phyloP scores from a whole-genome alignment of 2,888 invertebrate genomes.

The Eristalinus sepulchralis region DNA sequence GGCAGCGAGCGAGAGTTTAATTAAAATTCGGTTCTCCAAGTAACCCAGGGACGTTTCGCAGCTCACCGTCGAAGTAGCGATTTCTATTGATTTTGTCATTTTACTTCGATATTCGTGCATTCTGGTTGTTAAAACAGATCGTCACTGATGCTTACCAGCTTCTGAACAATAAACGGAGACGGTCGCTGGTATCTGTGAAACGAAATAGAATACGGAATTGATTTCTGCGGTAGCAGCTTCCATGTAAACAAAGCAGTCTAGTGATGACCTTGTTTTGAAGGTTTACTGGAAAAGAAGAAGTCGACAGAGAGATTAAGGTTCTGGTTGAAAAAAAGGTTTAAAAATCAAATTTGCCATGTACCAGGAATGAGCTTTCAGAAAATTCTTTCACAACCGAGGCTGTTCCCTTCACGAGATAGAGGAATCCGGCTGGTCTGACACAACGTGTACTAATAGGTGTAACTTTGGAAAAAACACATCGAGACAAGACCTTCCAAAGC shows the following conservation, averaged over 20 bases:
- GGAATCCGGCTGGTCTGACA: too few relatives aligned
- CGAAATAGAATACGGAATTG: neutral
- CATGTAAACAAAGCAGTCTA: neutral
- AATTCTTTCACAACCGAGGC: too few relatives aligned
- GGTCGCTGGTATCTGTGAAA: neutral
- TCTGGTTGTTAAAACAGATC: neutral
- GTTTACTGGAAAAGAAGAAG: too few relatives aligned
- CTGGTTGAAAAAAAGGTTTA: too few relatives aligned
- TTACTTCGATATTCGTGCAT: neutral
- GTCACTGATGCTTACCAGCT: neutral
- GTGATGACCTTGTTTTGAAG: too few relatives aligned
- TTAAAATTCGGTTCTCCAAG: constrained; percentile 25
- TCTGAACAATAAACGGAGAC: neutral
- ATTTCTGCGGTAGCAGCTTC: neutral
- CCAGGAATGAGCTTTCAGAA: too few relatives aligned
- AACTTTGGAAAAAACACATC: too few relatives aligned
- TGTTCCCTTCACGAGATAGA: too few relatives aligned
- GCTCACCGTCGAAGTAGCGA: neutral
- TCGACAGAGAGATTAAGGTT: too few relatives aligned
- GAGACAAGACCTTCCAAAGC: too few relatives aligned
- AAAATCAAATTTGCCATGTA: too few relatives aligned
- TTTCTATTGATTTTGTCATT: neutral
- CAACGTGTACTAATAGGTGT: too few relatives aligned
- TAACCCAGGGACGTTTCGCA: neutral
- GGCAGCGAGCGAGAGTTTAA: constrained; percentile 22